These are phyloP conservation scores for Perithous albicinctus DNA, from an alignment of 2,888 invertebrate species.

Conservation along the genomic window DNA sequence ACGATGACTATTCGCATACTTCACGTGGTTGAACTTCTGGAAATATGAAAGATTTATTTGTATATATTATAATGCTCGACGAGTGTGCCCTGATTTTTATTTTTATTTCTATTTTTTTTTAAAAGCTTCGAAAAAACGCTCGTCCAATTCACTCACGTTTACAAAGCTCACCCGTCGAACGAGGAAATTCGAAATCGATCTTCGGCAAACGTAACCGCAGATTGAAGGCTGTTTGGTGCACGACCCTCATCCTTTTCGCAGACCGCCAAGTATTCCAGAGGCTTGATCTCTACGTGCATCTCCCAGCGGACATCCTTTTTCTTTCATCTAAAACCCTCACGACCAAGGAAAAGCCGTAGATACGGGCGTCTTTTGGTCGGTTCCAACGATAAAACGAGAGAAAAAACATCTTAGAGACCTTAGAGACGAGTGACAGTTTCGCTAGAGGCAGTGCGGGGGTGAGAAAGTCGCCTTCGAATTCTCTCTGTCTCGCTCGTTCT, in stretches of 20 bases:
- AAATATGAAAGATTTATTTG: neutral
- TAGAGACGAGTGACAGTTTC: constrained; percentile 53
- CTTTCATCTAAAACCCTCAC: neutral
- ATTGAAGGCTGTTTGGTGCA: constrained; percentile 35
- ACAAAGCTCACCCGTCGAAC: neutral
- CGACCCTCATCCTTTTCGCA: constrained; percentile 37
- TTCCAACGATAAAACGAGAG: constrained; percentile 16
- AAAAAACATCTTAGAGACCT: constrained; percentile 31
- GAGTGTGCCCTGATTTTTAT: constrained; percentile 20
- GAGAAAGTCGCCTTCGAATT: constrained; percentile 18
- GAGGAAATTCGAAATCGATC: constrained; percentile 21
- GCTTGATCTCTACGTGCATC: constrained; percentile 26
- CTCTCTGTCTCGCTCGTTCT: neutral
- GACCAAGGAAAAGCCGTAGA: constrained; percentile 18
- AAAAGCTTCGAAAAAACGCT: constrained; percentile 11
- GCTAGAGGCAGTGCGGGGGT: constrained; percentile 18
- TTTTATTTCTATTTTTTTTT: neutral
- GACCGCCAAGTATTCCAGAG: constrained; percentile 29
- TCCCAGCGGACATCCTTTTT: constrained; percentile 42
- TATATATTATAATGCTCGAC: constrained; percentile 6
- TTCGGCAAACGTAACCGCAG: constrained; percentile 5
- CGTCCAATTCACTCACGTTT: neutral
- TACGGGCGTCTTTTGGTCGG: constrained; percentile 40
- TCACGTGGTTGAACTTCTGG: neutral
- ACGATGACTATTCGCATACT: neutral